Percentiles rank a stretch among this genome's conserved stretches.
Conservation (phyloP, 2,888 invertebrate genomes). For the Aquatica leii region DNA sequence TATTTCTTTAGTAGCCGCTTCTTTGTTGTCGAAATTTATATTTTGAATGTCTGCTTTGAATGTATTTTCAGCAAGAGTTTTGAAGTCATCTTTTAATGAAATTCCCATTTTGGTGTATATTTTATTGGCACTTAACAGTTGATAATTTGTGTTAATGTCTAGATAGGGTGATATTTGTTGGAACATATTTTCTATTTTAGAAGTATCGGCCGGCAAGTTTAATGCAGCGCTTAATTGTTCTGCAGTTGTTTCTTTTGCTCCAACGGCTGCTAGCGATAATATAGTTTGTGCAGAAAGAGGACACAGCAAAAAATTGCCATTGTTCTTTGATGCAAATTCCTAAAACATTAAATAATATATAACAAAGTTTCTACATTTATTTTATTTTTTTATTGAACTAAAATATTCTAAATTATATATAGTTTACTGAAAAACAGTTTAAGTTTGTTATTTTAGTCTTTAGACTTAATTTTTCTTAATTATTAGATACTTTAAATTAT, state of each 20-base stretch:
- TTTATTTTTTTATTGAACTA: no score
- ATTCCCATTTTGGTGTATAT: conserved; percentile 69
- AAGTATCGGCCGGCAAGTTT: conserved; percentile 34
- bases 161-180: conserved; percentile 38
- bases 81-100: conserved; percentile 64
- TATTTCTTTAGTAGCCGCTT: conserved; percentile 47
- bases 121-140: conserved; percentile 58
- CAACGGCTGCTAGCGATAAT: conserved; percentile 50
- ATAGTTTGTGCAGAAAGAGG: conserved; percentile 54
- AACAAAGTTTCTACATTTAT: no score
- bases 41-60: conserved; percentile 69
- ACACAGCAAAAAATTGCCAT: conserved; percentile 51
- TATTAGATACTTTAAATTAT: no score
- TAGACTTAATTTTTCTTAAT: no score
- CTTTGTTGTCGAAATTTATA: conserved; percentile 45
- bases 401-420: no score
- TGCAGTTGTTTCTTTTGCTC: conserved; percentile 52
- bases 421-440: no score
- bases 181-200: conserved; percentile 31
- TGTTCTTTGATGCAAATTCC: conserved; percentile 19
- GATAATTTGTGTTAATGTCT: conserved; percentile 35
- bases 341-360: not conserved
- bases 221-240: conserved; percentile 43
- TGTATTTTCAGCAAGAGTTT: conserved; percentile 65
- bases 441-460: no score